These are phyloP conservation scores for Tragulus kanchil DNA, from an alignment of 2,113 vertebrate species.

Conservation along the genomic window DNA sequence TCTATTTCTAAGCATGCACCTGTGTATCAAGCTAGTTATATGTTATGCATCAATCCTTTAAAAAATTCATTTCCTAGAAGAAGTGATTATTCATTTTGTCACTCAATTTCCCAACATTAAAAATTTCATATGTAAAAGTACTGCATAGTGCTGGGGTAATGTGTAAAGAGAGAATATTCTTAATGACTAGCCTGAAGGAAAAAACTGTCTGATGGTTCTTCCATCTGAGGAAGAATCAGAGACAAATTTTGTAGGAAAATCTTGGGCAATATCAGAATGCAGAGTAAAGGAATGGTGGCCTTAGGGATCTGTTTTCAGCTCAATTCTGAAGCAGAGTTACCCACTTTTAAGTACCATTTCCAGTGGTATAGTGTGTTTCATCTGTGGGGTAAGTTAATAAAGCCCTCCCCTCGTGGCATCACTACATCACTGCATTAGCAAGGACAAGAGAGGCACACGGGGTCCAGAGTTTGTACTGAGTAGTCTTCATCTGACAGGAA, in stretches of 20 bases:
- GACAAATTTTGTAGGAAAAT: constrained; percentile 28
- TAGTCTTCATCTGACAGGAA: constrained; percentile 35
- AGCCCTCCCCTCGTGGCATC: background rate
- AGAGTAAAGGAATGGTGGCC: background rate
- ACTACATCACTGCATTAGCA: background rate
- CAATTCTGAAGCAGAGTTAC: constrained; percentile 5
- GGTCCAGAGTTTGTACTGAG: background rate
- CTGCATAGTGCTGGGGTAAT: constrained; percentile 21
- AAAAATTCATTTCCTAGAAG: constrained; percentile 67
- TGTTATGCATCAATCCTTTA: background rate
- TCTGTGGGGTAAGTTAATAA: constrained; percentile 47
- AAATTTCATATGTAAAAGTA: constrained; percentile 68
- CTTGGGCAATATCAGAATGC: background rate
- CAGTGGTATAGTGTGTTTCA: background rate
- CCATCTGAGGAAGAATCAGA: constrained; percentile 14
- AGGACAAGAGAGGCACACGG: background rate
- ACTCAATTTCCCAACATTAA: constrained; percentile 69
- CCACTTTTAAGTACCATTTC: constrained; percentile 46
- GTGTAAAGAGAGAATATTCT: constrained; percentile 63
- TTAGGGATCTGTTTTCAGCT: constrained; percentile 2
- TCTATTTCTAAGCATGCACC: background rate
- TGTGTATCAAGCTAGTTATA: background rate
- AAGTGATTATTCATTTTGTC: constrained; percentile 77
- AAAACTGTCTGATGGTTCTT: constrained; percentile 41
- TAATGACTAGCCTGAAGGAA: constrained; percentile 56